These are phyloP conservation scores for Cheilosia grossa DNA, from an alignment of 2,888 invertebrate genomes.

Conservation along the genomic window DNA sequence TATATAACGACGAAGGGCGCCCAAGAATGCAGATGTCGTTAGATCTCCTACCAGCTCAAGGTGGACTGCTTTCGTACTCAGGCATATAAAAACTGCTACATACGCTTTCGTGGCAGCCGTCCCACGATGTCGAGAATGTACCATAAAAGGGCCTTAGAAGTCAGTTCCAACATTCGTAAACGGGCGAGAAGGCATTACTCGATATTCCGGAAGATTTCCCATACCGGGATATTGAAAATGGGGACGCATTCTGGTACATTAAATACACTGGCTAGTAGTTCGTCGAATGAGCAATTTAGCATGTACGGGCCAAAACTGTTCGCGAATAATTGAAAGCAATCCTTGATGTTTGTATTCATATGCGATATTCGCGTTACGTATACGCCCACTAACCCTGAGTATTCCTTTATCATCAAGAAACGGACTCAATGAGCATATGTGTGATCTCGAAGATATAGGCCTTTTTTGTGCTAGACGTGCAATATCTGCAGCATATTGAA, in stretches of 20 bases:
- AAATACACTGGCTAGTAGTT: background rate
- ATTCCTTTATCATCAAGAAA: slow-evolving; percentile 26
- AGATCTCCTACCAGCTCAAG: slow-evolving; percentile 5
- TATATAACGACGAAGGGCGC: slow-evolving; percentile 3
- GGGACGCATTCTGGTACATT: background rate
- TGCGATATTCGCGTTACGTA: slow-evolving; percentile 1
- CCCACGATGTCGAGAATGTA: slow-evolving; percentile 4
- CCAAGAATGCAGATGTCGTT: slow-evolving; percentile 22
- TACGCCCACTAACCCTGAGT: slow-evolving; percentile 9
- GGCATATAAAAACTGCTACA: slow-evolving; percentile 5
- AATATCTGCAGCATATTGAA: slow-evolving; percentile 7
- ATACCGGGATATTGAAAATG: slow-evolving; percentile 5
- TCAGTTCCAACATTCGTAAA: background rate
- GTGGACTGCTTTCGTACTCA: slow-evolving; percentile 5
- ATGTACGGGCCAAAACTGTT: slow-evolving; percentile 29
- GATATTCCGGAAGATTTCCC: background rate
- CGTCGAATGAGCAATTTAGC: slow-evolving; percentile 7
- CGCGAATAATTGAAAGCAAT: slow-evolving; percentile 17
- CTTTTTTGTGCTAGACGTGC: background rate
- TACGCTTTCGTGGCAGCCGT: slow-evolving; percentile 1
- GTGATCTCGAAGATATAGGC: background rate
- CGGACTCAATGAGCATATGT: background rate
- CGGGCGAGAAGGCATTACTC: background rate
- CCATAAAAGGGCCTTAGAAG: background rate
- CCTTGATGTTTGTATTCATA: slow-evolving; percentile 16